Percentiles rank a stretch among this genome's conserved stretches.
Evolutionary conservation across 2,113 vertebrate species (phyloP).

Genomic region (Pteropus alecto): DNA sequence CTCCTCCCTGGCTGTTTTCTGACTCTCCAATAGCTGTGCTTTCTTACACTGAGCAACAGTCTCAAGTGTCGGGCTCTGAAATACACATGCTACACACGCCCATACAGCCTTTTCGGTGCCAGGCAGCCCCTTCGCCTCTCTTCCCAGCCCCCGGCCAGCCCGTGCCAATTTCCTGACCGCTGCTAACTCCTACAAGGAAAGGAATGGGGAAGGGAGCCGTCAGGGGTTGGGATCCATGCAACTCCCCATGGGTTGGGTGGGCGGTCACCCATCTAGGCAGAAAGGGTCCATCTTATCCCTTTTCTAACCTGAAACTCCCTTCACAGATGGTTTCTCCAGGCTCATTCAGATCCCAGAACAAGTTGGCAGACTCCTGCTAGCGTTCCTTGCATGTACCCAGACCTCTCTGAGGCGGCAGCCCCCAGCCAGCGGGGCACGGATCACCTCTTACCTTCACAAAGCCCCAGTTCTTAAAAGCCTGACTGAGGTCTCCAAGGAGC

Average conservation of each 20-base stretch:
- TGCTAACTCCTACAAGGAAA: conserved; percentile 18
- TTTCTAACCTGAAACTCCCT: not conserved
- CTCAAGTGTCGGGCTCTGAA: conserved; percentile 67
- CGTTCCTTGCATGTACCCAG: not conserved
- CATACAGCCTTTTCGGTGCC: conserved; percentile 65
- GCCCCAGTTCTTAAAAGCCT: conserved; percentile 44
- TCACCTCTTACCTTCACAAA: conserved; percentile 59
- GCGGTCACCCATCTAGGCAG: not conserved
- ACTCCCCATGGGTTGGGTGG: conserved; percentile 15
- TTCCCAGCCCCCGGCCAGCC: conserved; percentile 11
- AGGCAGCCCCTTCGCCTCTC: conserved; percentile 72
- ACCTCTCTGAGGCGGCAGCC: fast-evolving
- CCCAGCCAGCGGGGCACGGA: fast-evolving
- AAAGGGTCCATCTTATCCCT: not conserved
- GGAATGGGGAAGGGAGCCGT: not conserved
- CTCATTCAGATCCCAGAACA: not conserved
- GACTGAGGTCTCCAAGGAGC: conserved; percentile 35
- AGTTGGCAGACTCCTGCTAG: not conserved
- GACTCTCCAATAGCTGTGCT: conserved; percentile 61
- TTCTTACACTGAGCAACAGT: conserved; percentile 63
- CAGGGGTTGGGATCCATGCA: conserved; percentile 20
- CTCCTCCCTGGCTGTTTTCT: conserved; percentile 12
- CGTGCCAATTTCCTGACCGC: conserved; percentile 45
- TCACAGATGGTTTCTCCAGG: not conserved
- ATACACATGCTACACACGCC: conserved; percentile 42